Conservation (phyloP, 2,888 invertebrate species). For the Archips crataeganus region DNA sequence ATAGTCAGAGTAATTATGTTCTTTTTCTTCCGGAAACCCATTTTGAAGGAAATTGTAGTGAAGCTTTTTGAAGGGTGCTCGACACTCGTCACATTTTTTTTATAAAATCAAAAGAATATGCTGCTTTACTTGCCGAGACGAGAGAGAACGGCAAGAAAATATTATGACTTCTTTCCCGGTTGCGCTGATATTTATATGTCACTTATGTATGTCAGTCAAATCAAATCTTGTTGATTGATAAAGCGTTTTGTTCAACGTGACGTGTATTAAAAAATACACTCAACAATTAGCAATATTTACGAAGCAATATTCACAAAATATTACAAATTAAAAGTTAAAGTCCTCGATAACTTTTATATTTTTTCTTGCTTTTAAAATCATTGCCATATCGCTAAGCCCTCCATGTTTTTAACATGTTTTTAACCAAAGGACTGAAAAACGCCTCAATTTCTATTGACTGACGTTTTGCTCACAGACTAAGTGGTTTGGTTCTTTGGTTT, state of each 20-base stretch:
- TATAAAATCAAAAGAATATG: not conserved
- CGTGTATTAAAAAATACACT: not conserved
- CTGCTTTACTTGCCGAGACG: not conserved
- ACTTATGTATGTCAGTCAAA: not conserved
- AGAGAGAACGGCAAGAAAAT: not conserved
- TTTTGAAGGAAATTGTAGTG: slow-evolving; percentile 37
- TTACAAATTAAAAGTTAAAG: no score
- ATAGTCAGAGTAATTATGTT: slow-evolving; percentile 69
- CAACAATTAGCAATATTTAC: not conserved
- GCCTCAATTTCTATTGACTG: not conserved
- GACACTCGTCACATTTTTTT: slow-evolving; percentile 23
- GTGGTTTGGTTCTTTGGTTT: no score
- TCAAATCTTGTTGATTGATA: slow-evolving; percentile 5
- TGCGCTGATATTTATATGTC: not conserved
- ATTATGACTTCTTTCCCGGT: slow-evolving; percentile 3
- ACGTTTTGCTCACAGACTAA: not conserved
- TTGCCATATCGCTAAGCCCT: not conserved
- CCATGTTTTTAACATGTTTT: no score
- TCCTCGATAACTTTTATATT: no score
- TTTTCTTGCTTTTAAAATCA: not conserved
- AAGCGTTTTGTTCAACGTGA: slow-evolving; percentile 5
- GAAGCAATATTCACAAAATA: not conserved
- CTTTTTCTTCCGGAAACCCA: slow-evolving; percentile 76
- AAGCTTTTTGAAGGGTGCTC: not conserved
- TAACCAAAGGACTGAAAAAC: no score